These are phyloP conservation scores for Typhlichthys subterraneus DNA, from an alignment of 2,797 vertebrate species.

Conservation along the genomic window DNA sequence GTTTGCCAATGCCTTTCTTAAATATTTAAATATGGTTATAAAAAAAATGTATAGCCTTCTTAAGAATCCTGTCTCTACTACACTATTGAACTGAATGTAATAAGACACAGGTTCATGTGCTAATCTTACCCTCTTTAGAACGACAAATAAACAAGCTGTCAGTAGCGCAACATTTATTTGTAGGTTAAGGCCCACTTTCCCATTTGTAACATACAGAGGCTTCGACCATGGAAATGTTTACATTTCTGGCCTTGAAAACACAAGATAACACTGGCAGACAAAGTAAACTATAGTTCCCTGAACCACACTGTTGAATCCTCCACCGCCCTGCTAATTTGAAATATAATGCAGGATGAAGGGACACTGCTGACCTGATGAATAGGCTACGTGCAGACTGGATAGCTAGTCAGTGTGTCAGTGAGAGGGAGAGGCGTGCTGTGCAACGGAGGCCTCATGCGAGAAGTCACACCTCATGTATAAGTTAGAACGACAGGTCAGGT, in stretches of 20 bases:
- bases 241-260: constrained; percentile 37
- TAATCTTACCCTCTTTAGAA: too few species aligned
- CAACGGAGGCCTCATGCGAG: constrained; percentile 35
- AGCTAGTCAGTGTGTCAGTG: constrained; percentile 43
- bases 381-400: constrained; percentile 41
- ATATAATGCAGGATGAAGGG: constrained; percentile 72
- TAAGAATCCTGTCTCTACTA: too few species aligned
- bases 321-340: constrained; percentile 66
- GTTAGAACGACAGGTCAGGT: constrained; percentile 25
- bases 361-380: constrained; percentile 54
- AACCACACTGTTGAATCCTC: constrained; percentile 54
- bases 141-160: too few species aligned
- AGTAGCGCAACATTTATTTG: too few species aligned
- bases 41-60: too few species aligned
- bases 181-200: too few species aligned
- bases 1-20: too few species aligned
- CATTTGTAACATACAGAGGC: background rate
- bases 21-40: too few species aligned
- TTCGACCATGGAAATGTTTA: constrained; percentile 2
- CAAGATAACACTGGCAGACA: constrained; percentile 38
- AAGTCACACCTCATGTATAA: constrained; percentile 44
- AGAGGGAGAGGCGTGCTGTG: constrained; percentile 23
- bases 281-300: constrained; percentile 43
- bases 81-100: too few species aligned
- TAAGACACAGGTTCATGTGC: too few species aligned